These are phyloP conservation scores for Leptopilina syphax DNA, from an alignment of 2,888 invertebrate species.

Conservation along the genomic window DNA sequence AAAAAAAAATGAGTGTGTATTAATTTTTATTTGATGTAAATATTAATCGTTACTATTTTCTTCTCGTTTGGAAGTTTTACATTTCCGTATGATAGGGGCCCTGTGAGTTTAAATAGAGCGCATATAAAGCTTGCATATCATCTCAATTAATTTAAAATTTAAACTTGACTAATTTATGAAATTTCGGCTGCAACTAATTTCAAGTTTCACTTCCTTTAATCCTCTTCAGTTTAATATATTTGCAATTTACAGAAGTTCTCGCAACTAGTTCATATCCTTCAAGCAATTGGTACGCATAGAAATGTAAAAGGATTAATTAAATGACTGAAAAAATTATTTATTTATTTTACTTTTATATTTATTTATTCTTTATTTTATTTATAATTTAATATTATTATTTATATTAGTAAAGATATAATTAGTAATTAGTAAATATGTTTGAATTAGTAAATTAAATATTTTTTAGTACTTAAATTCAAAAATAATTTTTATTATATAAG, in stretches of 20 bases:
- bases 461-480: too few relatives aligned
- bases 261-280: background rate
- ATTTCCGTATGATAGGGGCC: too few relatives aligned
- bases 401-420: too few relatives aligned
- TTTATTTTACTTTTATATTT: too few relatives aligned
- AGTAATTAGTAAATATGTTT: too few relatives aligned
- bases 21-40: background rate
- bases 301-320: background rate
- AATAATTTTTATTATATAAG: too few relatives aligned
- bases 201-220: conserved; percentile 1
- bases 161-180: conserved; percentile 9
- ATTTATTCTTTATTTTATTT: too few relatives aligned
- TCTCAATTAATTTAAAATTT: conserved; percentile 16
- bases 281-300: background rate
- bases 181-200: conserved; percentile 1
- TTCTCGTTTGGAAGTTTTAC: too few relatives aligned
- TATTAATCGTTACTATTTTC: too few relatives aligned
- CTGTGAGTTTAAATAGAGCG: background rate
- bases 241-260: background rate
- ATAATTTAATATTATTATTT: too few relatives aligned
- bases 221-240: background rate
- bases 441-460: too few relatives aligned
- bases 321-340: too few relatives aligned
- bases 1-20: background rate
- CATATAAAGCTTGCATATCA: background rate